Base-by-base conservation (phyloP, 2,797 vertebrate species). In the Thripadectes ignobilis region DNA sequence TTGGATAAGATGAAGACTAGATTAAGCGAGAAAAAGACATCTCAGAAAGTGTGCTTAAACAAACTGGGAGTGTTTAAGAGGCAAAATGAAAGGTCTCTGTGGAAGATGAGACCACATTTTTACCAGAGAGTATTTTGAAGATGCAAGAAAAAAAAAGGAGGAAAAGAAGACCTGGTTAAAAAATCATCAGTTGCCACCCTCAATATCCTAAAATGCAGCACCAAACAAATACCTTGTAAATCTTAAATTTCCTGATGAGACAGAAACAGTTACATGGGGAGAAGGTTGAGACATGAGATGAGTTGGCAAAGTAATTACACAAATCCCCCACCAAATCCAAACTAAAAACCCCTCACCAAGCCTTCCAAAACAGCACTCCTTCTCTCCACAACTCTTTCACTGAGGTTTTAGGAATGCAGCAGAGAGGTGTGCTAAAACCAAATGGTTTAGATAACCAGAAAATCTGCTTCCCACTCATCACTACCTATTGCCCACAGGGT, bases 41-140 rank as follows among this genome's bases (percentile, higher is more conserved):
- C 34, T 88, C 62, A 75, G 34, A 87, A 88, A 55, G 57, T 49
- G 34, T 45, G 46, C 77, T 76, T 38, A 94, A 88, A 32, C 55
- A 88, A 91, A 65, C 14, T 39, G 36, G 4, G 49, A 77, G 16
- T 26, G 5, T 43, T 8, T 36, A 83, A 72, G 32, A 85, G 49
- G 19, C 51, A 78, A 83, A 84, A n/a, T 52, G 52, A 80, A 76
- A 89, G 55, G 58, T 69, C 21, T 89, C 29, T 49, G 26, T 68
- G 30, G 71, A 91, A 82, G 48, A 75, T 1, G 4, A 78, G 51
- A 36, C 32, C 18, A 32, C 21, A 15, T 62, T 78, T 89, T 83
- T 57, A 23, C 26, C 41, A 79, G 17, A 74, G 38, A 65, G 7
- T 38, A 88, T 72, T 85, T 78, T 77, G 27, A 94, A 27, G 16